Base-by-base conservation (phyloP, 2,113 vertebrate species). In the Rhabdomys dilectus region DNA sequence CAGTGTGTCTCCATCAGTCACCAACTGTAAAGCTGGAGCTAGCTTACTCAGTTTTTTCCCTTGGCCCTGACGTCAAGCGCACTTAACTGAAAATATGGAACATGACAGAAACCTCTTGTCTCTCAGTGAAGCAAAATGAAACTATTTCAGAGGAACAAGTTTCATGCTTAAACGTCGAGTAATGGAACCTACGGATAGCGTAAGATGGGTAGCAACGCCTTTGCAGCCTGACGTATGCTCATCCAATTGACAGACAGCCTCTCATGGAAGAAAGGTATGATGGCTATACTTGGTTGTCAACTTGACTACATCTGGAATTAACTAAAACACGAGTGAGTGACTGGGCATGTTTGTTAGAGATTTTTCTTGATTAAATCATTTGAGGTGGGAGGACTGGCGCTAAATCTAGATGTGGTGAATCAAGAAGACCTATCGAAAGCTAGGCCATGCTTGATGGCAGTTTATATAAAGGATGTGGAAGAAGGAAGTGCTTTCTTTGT, bases 41-140 rank as follows among this genome's bases (percentile, higher is more conserved):
- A 58, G 56, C 39, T 91, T 68, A 31, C 73, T 66, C 0, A 17
- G 42, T 15, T 48, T 31, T n/a, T 72, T 76, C 12, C 72, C 95
- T 81, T 60, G 76, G 13, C 29, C 62, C 88, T 82, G 53, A 2
- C 4, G 34, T 19, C 11, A 5, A 9, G 1, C 5, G 7, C 45
- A 53, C 80, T 95, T 91, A 42, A 66, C 12, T 53, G 26, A 91
- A 97, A 80, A 53, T 31, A 48, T 53, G 89, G 16, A 39, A 42
- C n/a, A 77, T 75, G 94, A 94, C 9, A 45, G 87, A 94, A 95
- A n/a, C 7, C 80, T 66, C 22, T 45, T 7, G 1, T 1, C 21
- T 95, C 93, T 78, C 39, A 76, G 94, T 93, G 62, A 24, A 7
- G 53, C 36, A 64, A 91, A 45, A 29, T 22, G 19, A 0, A 72